phyloP scores from a whole-genome alignment of 30 jellyfish, hydroid and myxozoan genomes.

The Chrysaora quinquecirrha region DNA sequence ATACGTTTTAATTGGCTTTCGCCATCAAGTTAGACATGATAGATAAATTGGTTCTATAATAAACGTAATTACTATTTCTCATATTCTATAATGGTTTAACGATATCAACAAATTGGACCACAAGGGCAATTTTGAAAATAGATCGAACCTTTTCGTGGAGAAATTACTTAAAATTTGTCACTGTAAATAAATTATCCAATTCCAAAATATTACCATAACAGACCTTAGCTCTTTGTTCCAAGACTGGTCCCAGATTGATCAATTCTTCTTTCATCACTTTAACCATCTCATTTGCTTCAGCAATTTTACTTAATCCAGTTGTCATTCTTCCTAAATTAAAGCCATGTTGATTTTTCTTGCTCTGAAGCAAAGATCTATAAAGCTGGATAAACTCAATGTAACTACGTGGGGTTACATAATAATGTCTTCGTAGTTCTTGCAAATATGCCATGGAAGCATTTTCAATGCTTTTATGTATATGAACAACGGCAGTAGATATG shows the following conservation, averaged over 20 bases:
- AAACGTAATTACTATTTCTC: no score
- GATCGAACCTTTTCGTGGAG: no score
- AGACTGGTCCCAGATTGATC: constrained; percentile 71
- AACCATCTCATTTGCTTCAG: constrained; percentile 78
- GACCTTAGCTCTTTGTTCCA: constrained; percentile 83
- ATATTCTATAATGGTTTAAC: no score
- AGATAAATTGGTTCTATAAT: no score
- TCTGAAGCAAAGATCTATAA: constrained; percentile 41
- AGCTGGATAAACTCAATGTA: constrained; percentile 66
- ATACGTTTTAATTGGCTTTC: no score
- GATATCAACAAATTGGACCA: no score
- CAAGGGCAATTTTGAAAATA: no score
- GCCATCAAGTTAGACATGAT: no score
- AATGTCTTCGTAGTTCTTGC: constrained; percentile 70
- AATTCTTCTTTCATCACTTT: constrained; percentile 76
- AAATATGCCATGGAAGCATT: constrained; percentile 47
- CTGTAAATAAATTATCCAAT: no score
- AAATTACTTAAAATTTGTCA: no score
- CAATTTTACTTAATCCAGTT: constrained; percentile 75
- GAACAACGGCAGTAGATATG: constrained; percentile 40
- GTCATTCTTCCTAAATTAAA: constrained; percentile 55
- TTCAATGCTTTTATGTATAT: constrained; percentile 60
- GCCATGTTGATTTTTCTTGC: constrained; percentile 40
- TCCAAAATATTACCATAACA: no score
- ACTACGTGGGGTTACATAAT: constrained; percentile 76